Percentiles rank a stretch among this genome's conserved stretches.
Conservation (phyloP, 1,140 invertebrate species). For the Paraescarpia echinospica region DNA sequence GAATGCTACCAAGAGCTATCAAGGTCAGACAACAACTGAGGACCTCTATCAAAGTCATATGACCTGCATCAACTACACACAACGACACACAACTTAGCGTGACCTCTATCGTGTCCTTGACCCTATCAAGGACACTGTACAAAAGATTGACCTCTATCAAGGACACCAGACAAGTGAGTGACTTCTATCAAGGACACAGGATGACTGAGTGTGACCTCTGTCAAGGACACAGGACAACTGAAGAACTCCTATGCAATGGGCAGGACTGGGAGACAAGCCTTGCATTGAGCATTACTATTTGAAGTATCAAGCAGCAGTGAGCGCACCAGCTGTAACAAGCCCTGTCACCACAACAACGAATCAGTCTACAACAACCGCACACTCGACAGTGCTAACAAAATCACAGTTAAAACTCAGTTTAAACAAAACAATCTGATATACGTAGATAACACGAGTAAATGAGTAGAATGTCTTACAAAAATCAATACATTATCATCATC, state of each 20-base stretch:
- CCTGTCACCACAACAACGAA: background rate
- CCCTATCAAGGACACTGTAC: background rate
- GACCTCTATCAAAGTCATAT: no score
- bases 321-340: background rate
- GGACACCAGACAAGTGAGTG: background rate
- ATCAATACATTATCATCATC: background rate
- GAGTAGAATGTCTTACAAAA: background rate
- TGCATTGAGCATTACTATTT: background rate
- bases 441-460: background rate
- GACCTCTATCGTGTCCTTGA: background rate
- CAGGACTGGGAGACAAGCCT: background rate
- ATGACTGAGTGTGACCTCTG: no score
- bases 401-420: background rate
- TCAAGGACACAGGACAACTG: background rate
- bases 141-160: background rate
- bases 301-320: background rate
- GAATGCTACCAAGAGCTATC: no score
- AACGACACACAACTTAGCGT: background rate
- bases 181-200: background rate
- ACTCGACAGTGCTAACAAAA: background rate
- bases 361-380: background rate
- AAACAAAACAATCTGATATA: conserved; percentile 2
- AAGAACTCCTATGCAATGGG: background rate
- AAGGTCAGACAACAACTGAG: no score
- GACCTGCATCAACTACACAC: background rate